Evolutionary conservation across 1,140 invertebrate species (phyloP), one percentile per base, ranked within the genome.

Genomic region (Diachasma alloeum): DNA sequence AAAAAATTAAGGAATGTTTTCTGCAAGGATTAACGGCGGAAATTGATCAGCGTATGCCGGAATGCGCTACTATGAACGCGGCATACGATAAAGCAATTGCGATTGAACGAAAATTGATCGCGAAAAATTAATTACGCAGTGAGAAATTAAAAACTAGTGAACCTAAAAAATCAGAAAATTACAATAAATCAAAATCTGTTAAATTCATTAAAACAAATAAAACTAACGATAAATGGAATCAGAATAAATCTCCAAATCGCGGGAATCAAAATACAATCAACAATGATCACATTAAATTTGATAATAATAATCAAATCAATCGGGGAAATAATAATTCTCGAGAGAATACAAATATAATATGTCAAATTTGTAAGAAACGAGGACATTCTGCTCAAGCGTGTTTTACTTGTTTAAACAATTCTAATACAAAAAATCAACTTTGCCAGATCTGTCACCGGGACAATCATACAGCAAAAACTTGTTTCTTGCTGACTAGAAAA

Each of bases 11-110:
- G n/a, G n/a, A n/a, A n/a, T n/a, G n/a, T n/a, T n/a, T n/a, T n/a
- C n/a, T n/a, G n/a, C 10, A 63, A 72, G 67, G 67, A 1, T 15
- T 77, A 1, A 77, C n/a, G 24, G 44, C 66, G 56, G 59, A 77
- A 36, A 77, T 77, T 0, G 75, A 77, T 48, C 22, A 72, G 15
- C 53, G 75, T 11, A 72, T 77, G 75, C 48, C 73, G 17, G 8
- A 17, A 24, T 74, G 37, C 44, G 53, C 1, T 1, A 63, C 10
- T 0, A 19, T 63, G 17, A 17, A 37, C 2, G 36, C 15, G n/a
- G 72, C 72, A 13, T 6, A 56, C 5, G 0, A 13, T 19, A 39
- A 63, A 19, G 72, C 72, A 17, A 37, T 73, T 11, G 26, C 13
- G 39, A 22, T 42, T 19, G 31, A 17, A 42, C 10, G 48, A n/a